These are phyloP conservation scores for Halcyon senegalensis DNA, from an alignment of 2,113 vertebrate species.

Conservation along the genomic window DNA sequence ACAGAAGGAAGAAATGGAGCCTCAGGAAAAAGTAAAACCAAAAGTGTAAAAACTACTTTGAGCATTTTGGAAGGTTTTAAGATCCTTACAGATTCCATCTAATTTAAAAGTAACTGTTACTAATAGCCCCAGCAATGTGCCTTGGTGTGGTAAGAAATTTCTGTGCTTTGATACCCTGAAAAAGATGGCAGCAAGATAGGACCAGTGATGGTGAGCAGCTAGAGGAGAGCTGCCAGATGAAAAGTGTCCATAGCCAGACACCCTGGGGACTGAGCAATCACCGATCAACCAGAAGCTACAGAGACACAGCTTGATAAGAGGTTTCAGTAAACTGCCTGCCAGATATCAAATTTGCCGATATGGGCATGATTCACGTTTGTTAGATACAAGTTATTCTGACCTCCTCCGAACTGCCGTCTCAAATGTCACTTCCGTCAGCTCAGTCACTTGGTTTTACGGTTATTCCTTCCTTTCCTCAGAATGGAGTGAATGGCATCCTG, in stretches of 20 bases:
- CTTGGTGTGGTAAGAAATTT: not conserved
- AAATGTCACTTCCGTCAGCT: not conserved
- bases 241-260: not conserved
- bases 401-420: not conserved
- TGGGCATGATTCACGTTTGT: not conserved
- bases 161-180: not conserved
- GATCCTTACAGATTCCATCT: not conserved
- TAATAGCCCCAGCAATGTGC: not conserved
- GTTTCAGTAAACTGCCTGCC: not conserved
- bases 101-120: not conserved
- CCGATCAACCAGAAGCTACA: not conserved
- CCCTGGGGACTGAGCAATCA: not conserved
- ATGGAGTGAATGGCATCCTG: not conserved
- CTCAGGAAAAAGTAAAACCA: not conserved
- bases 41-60: not conserved
- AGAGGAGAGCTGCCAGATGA: not conserved
- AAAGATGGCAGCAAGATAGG: not conserved
- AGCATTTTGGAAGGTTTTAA: not conserved
- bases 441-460: not conserved
- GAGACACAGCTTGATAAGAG: not conserved
- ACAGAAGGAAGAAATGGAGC: not conserved
- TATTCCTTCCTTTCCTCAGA: not conserved
- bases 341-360: slow-evolving; percentile 9
- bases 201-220: not conserved
- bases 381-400: not conserved